phyloP scores from a whole-genome alignment of 1,140 invertebrate genomes.

The Hyphantria cunea region DNA sequence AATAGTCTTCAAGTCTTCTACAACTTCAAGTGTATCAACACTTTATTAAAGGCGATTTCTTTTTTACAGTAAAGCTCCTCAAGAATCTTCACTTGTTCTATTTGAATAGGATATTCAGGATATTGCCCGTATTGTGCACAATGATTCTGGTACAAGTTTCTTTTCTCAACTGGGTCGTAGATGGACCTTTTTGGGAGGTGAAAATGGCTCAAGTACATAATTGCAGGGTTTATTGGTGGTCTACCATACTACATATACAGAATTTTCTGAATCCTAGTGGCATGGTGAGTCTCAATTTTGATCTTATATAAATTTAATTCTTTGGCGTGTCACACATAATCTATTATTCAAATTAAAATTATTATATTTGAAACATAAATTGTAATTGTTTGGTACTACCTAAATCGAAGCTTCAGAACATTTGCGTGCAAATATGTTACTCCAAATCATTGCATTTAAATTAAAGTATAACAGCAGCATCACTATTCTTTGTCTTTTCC shows the following conservation, averaged over 20 bases:
- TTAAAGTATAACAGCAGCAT: too few species aligned
- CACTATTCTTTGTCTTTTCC: too few species aligned
- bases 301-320: too few species aligned
- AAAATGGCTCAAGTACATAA: conserved; percentile 24
- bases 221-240: conserved; percentile 53
- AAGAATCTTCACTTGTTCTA: conserved; percentile 62
- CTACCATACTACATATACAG: conserved; percentile 49
- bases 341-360: too few species aligned
- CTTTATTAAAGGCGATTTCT: conserved; percentile 13
- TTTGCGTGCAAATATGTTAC: too few species aligned
- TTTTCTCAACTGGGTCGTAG: conserved; percentile 79
- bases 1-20: too few species aligned
- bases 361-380: too few species aligned
- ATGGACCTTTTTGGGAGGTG: conserved; percentile 82
- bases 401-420: too few species aligned
- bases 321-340: too few species aligned
- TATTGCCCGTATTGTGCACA: conserved; percentile 83
- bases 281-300: conserved; percentile 30
- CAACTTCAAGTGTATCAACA: too few species aligned
- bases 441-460: too few species aligned
- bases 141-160: conserved; percentile 81
- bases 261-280: conserved; percentile 40
- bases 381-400: too few species aligned
- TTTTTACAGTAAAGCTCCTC: conserved; percentile 47
- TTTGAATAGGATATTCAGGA: conserved; percentile 78